phyloP scores from a whole-genome alignment of 2,113 vertebrate species.

The Riparia riparia region DNA sequence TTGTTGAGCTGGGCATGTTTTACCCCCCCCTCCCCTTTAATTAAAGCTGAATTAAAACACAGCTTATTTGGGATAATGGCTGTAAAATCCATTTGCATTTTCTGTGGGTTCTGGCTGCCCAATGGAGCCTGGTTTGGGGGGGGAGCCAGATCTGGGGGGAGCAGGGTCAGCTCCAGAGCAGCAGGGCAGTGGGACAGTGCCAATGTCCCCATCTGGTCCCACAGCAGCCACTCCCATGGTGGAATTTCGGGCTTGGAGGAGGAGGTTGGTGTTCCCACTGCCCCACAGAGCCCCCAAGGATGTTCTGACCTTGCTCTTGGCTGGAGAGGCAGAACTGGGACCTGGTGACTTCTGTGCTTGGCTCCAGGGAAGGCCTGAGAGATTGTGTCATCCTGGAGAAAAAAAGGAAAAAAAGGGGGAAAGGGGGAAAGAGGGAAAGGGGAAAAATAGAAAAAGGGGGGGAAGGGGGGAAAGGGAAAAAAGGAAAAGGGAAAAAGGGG shows the following conservation, averaged over 20 bases:
- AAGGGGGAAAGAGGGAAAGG: not conserved
- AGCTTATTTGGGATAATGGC: not conserved
- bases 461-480: not conserved
- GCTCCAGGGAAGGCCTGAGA: not conserved
- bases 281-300: fast-evolving
- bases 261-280: not conserved
- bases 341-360: not conserved
- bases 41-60: constrained; percentile 2
- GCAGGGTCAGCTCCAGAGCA: not conserved
- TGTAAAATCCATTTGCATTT: not conserved
- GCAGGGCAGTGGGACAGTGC: not conserved
- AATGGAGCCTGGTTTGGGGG: not conserved
- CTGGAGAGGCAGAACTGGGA: not conserved
- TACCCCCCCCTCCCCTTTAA: not conserved
- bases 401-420: not conserved
- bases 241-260: not conserved
- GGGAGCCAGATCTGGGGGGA: not conserved
- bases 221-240: not conserved
- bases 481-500: not conserved
- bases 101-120: not conserved
- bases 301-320: not conserved
- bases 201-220: not conserved
- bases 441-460: too few species aligned
- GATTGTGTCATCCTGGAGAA: not conserved
- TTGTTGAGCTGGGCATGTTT: not conserved